phyloP scores from a whole-genome alignment of 2,797 vertebrate species.

The Falco naumanni region DNA sequence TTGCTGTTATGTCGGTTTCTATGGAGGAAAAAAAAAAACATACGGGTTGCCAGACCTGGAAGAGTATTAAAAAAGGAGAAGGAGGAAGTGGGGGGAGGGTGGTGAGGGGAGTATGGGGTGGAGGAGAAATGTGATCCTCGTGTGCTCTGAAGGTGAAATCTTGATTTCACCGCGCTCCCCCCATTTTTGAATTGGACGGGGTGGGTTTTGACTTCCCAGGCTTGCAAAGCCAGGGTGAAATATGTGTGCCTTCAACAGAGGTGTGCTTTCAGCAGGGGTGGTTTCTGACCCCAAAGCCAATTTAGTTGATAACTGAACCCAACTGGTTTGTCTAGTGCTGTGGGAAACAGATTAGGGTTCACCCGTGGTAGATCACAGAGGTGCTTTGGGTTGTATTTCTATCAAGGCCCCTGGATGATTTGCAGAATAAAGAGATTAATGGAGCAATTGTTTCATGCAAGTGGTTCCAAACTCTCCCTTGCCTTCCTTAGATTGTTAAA shows the following conservation, averaged over 20 bases:
- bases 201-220: conserved; percentile 20
- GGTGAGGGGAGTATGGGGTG: conserved; percentile 67
- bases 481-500: not conserved
- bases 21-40: conserved; percentile 92
- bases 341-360: not conserved
- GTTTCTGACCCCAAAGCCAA: not conserved
- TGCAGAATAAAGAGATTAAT: not conserved
- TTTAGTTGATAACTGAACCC: not conserved
- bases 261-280: not conserved
- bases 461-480: not conserved
- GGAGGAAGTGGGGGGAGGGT: conserved; percentile 6
- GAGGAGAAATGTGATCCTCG: conserved; percentile 80
- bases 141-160: conserved; percentile 77
- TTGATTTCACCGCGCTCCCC: not conserved
- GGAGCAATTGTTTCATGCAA: not conserved
- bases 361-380: not conserved
- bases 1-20: conserved; percentile 95
- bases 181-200: not conserved
- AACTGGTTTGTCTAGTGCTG: not conserved
- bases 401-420: not conserved
- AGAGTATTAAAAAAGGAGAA: conserved; percentile 70
- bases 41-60: conserved; percentile 79
- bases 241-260: not conserved
- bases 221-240: not conserved
- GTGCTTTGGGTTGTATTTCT: not conserved